Evolutionary conservation across 2,888 invertebrate species (phyloP).

Genomic region (Microdon myrmicae): DNA sequence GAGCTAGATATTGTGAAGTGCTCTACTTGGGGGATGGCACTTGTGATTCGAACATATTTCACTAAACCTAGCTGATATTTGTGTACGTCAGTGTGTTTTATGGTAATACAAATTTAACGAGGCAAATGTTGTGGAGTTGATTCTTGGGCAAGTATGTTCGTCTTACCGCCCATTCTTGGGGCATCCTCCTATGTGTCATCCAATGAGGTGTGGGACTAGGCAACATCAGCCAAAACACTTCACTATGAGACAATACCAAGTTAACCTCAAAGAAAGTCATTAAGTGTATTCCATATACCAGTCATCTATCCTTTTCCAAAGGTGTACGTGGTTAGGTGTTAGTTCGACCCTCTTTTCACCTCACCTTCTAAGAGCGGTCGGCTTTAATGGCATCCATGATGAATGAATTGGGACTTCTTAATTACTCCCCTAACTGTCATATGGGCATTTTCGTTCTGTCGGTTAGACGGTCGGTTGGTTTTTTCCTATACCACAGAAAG

Average conservation of each 20-base stretch:
- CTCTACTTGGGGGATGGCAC: conserved; percentile 34
- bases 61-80: not conserved
- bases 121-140: conserved; percentile 13
- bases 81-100: not conserved
- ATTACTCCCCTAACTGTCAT: conserved; percentile 64
- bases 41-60: too few species aligned
- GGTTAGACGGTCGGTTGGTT: conserved; percentile 25
- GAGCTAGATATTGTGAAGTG: conserved; percentile 56
- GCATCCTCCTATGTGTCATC: not conserved
- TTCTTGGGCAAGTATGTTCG: conserved; percentile 11
- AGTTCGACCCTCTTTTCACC: too few species aligned
- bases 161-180: conserved; percentile 21
- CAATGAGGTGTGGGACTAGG: not conserved
- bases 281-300: conserved; percentile 42
- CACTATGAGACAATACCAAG: not conserved
- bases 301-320: conserved; percentile 29
- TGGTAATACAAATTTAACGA: conserved; percentile 25
- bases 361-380: conserved; percentile 2
- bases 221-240: conserved; percentile 3
- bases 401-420: conserved; percentile 64
- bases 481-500: conserved; percentile 55
- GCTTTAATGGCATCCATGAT: conserved; percentile 59
- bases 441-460: conserved; percentile 56
- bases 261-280: conserved; percentile 33
- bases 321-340: conserved; percentile 22